phyloP scores from a whole-genome alignment of 2,113 vertebrate genomes.

The Dermatemys mawii region DNA sequence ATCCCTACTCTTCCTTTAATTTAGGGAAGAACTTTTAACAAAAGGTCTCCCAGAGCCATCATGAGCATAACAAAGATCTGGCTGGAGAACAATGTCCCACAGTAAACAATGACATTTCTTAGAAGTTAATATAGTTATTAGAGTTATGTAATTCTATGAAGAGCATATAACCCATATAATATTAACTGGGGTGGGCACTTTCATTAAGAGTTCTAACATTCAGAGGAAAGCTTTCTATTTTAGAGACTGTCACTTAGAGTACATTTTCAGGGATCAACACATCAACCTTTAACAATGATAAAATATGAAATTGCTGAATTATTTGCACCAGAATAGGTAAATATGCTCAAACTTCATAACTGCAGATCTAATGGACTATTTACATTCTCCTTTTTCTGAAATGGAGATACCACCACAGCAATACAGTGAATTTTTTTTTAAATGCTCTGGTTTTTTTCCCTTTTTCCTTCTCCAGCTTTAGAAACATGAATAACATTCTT shows the following conservation, averaged over 20 bases:
- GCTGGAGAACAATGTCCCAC: background rate
- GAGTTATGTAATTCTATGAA: background rate
- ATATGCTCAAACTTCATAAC: background rate
- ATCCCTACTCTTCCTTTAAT: background rate
- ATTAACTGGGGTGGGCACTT: background rate
- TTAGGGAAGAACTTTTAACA: background rate
- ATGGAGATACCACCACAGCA: background rate
- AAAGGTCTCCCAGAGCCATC: background rate
- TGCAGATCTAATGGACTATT: background rate
- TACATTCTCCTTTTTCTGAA: background rate
- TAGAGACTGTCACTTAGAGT: background rate
- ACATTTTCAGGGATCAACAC: no score
- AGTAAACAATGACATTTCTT: background rate
- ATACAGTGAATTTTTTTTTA: background rate
- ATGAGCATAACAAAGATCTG: background rate
- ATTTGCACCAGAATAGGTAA: background rate
- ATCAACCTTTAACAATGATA: background rate
- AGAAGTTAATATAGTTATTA: background rate
- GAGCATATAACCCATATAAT: background rate
- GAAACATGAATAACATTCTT: constrained; percentile 45
- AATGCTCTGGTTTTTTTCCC: background rate
- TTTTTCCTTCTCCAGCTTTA: constrained; percentile 27
- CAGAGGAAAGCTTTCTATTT: background rate
- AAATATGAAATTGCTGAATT: background rate
- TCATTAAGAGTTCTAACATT: background rate